Conservation (phyloP, 2,113 vertebrate genomes). For the Pseudorasbora parva region DNA sequence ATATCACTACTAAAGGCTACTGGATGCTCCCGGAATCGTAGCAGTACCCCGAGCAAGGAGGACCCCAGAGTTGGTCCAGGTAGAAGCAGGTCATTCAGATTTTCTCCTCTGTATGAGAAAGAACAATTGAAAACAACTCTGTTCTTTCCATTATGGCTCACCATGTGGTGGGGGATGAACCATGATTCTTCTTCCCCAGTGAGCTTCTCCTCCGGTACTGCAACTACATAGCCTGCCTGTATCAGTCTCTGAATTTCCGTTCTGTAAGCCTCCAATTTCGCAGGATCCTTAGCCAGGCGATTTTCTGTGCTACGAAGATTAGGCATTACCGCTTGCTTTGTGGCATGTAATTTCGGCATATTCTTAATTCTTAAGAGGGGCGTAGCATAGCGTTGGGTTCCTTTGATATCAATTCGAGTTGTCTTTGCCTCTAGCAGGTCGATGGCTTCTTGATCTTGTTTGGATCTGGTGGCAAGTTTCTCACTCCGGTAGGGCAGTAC, state of each 20-base stretch:
- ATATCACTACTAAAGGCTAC: no score
- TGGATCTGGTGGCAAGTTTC: neutral
- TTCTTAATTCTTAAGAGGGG: neutral
- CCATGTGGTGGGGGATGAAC: neutral
- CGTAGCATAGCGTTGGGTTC: no score
- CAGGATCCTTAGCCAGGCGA: neutral
- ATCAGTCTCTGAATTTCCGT: neutral
- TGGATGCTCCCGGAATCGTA: no score
- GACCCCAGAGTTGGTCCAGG: no score
- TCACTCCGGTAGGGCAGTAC: no score
- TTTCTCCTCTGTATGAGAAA: neutral
- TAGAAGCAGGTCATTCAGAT: neutral
- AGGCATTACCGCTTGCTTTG: neutral
- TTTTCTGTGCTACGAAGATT: neutral
- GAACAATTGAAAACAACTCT: neutral
- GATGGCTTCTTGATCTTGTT: neutral
- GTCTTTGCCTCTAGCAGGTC: neutral
- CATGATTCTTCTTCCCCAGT: neutral
- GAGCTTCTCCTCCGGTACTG: neutral
- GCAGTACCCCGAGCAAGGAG: no score
- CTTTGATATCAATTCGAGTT: no score
- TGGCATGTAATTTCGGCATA: neutral
- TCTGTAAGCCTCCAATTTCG: neutral
- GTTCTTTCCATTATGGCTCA: neutral
- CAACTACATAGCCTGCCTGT: neutral